Evolutionary conservation across 2,797 vertebrate genomes (phyloP), one percentile per base, ranked within the genome.

Genomic region (Channa striata): DNA sequence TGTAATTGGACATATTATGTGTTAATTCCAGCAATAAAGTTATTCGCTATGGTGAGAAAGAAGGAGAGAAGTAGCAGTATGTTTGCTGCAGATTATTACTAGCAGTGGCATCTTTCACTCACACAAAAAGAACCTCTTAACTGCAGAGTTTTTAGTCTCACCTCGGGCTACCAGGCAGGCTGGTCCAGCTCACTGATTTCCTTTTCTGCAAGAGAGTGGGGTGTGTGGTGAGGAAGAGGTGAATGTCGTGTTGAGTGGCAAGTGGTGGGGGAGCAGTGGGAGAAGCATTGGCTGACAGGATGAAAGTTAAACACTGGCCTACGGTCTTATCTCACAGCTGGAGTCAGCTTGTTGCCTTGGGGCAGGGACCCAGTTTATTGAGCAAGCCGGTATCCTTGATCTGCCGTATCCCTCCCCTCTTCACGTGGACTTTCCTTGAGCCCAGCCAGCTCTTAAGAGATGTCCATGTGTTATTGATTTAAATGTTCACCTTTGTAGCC

Each of bases 251-350:
- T 84, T 89, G 89, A 91, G 85, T 91, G 88, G 83, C 87, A 85
- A 92, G 84, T 83, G 89, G 82, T 86, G 59, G 49, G 64, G 74
- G 72, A 83, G 80, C 85, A 79, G 81, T 83, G 64, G 82, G 87
- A 69, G 87, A 90, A 82, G 79, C 76, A 84, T 84, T 90, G 90
- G 91, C 85, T 75, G 84, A 89, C 83, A 80, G 77, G 78, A 84
- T 88, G 81, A 81, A 85, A 90, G 89, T 90, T 82, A 87, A 89
- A 88, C 83, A 89, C 72, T 82, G 86, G 83, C 88, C 87, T 62
- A 74, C 23, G 49, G 81, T 89, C 83, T 84, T 82, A 83, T 89
- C 86, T 89, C 83, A 61, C 89, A 87, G 87, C 82, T 78, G 71
- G 87, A 89, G 78, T 81, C 69, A 67, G 78, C 72, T 59, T 79